A percentile compares a stretch with the other conserved stretches of the same genome.
Conservation (phyloP, 2,797 vertebrate genomes). For the Mergus octosetaceus region DNA sequence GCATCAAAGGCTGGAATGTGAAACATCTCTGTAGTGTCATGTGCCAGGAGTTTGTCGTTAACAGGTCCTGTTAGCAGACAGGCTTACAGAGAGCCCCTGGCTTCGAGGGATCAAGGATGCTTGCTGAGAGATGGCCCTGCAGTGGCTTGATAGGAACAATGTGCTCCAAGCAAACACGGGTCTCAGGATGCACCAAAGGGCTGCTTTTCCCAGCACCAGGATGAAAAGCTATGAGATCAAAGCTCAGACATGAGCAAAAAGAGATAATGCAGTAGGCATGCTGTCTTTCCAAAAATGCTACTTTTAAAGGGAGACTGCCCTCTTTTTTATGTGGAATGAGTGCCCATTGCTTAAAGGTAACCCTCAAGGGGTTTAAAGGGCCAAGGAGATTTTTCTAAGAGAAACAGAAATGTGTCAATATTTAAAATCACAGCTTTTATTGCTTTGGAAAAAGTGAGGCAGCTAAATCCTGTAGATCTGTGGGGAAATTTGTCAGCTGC, state of each 20-base stretch:
- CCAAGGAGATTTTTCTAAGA: background rate
- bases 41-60: constrained; percentile 57
- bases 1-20: constrained; percentile 77
- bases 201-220: background rate
- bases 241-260: background rate
- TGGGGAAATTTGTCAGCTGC: background rate
- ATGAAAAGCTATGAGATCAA: constrained; percentile 54
- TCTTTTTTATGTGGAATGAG: background rate
- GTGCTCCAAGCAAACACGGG: background rate
- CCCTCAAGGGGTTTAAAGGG: background rate
- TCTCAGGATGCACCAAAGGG: background rate
- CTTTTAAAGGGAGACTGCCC: background rate
- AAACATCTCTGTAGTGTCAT: constrained; percentile 56
- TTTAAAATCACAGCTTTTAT: background rate
- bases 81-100: background rate
- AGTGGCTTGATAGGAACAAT: background rate
- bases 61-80: constrained; percentile 76
- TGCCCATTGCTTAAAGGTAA: background rate
- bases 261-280: background rate
- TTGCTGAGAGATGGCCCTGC: constrained; percentile 64
- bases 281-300: background rate
- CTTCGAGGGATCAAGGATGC: background rate
- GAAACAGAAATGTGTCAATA: background rate
- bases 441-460: background rate
- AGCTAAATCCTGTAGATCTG: background rate